phyloP scores from a whole-genome alignment of 1,140 invertebrate species.

The Palaemon carinicauda region DNA sequence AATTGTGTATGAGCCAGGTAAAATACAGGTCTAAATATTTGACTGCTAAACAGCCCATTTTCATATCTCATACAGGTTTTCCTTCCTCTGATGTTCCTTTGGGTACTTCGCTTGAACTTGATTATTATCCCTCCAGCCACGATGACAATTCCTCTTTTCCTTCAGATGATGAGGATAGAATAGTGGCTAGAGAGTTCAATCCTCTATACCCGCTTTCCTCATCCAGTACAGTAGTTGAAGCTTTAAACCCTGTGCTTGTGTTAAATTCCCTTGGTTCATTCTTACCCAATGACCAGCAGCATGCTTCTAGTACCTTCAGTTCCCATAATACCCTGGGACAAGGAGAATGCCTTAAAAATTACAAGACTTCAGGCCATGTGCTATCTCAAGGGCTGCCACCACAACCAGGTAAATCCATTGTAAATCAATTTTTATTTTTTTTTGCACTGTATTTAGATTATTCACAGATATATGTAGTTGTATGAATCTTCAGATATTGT shows the following conservation, averaged over 20 bases:
- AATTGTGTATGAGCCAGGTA: too few species aligned
- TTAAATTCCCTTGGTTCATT: neutral
- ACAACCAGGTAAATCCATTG: conserved; percentile 18
- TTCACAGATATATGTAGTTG: too few species aligned
- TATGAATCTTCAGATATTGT: too few species aligned
- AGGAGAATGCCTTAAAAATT: conserved; percentile 4
- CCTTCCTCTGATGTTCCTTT: too few species aligned
- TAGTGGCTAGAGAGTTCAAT: neutral
- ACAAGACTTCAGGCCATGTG: neutral
- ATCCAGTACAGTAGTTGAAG: neutral
- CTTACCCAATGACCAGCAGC: neutral
- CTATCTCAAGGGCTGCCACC: neutral
- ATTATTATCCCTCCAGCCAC: conserved; percentile 24
- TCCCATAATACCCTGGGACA: neutral
- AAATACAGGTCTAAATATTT: too few species aligned
- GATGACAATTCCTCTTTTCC: conserved; percentile 30
- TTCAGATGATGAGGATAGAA: conserved; percentile 1
- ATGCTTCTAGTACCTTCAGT: conserved; percentile 17
- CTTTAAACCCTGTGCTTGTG: neutral
- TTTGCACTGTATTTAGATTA: neutral
- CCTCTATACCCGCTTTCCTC: neutral
- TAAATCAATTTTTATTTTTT: too few species aligned
- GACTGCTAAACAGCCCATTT: too few species aligned
- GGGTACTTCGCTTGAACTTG: conserved; percentile 16
- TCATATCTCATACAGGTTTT: too few species aligned